Percentiles rank a stretch among this genome's conserved stretches.
Conservation (phyloP, 2,797 vertebrate genomes). For the Margarornis squamiger region DNA sequence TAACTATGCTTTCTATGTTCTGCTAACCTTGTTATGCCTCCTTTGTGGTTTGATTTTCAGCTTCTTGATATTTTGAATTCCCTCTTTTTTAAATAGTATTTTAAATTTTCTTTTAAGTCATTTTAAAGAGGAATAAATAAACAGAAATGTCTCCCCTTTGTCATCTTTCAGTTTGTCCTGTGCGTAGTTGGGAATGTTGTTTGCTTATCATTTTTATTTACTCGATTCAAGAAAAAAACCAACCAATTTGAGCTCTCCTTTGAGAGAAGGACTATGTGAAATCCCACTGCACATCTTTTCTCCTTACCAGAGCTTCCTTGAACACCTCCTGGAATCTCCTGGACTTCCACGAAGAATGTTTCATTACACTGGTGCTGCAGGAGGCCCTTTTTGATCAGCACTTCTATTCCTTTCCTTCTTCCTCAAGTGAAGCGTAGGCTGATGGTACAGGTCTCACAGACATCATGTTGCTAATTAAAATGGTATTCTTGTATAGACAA, state of each 20-base stretch:
- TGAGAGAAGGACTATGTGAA: neutral
- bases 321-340: neutral
- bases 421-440: fast-evolving
- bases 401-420: neutral
- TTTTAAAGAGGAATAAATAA: slow-evolving; percentile 62
- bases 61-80: neutral
- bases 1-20: slow-evolving; percentile 55
- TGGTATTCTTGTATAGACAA: neutral
- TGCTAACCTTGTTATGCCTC: slow-evolving; percentile 55
- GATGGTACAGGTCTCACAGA: neutral
- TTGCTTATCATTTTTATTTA: neutral
- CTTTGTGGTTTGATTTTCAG: slow-evolving; percentile 45
- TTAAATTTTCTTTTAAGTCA: slow-evolving; percentile 46
- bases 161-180: neutral
- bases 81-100: slow-evolving; percentile 1
- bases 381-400: neutral
- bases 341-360: neutral
- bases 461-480: neutral
- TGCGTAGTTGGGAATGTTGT: neutral
- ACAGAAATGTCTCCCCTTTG: neutral
- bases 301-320: neutral
- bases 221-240: neutral
- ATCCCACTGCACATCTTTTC: neutral
- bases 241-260: neutral
- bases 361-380: neutral